These are phyloP conservation scores for Drosophila gaucha DNA, from an alignment of 2,888 invertebrate genomes.

Conservation along the genomic window DNA sequence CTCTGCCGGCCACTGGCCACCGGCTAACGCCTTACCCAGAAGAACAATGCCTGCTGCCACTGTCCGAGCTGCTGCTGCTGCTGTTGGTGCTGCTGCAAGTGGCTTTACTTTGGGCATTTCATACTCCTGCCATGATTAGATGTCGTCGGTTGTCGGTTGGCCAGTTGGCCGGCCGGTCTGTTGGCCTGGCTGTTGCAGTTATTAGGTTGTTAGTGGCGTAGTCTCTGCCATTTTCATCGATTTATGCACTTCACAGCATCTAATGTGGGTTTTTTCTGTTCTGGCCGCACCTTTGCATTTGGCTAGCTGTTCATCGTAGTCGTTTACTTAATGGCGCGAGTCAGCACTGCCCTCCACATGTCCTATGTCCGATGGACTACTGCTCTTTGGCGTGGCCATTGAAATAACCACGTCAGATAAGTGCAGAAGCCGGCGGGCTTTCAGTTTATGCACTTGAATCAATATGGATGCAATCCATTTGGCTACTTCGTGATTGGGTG, in stretches of 20 bases:
- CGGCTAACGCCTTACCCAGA: slow-evolving; percentile 58
- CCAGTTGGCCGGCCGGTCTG: slow-evolving; percentile 18
- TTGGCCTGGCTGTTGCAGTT: slow-evolving; percentile 65
- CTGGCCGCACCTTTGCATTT: slow-evolving; percentile 22
- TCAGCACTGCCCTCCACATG: slow-evolving; percentile 32
- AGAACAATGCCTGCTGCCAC: slow-evolving; percentile 73
- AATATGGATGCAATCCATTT: background rate
- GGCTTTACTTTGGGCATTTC: slow-evolving; percentile 74
- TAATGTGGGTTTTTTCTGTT: slow-evolving; percentile 52
- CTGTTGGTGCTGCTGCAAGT: slow-evolving; percentile 68
- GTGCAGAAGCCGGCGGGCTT: slow-evolving; percentile 9
- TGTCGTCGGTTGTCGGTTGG: slow-evolving; percentile 60
- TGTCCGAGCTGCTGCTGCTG: slow-evolving; percentile 31
- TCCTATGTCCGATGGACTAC: background rate
- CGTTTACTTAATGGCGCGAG: slow-evolving; percentile 68
- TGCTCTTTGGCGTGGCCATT: slow-evolving; percentile 1
- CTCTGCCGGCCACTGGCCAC: background rate
- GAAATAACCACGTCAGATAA: background rate
- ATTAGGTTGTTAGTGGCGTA: slow-evolving; percentile 81
- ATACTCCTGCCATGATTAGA: slow-evolving; percentile 69
- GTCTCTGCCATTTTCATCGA: slow-evolving; percentile 81
- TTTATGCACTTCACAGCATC: slow-evolving; percentile 79
- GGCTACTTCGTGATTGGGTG: background rate
- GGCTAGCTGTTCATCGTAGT: slow-evolving; percentile 19
- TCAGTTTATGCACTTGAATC: slow-evolving; percentile 5